Conservation (phyloP, 2,888 invertebrate species). For the Rhorus exstirpatorius region DNA sequence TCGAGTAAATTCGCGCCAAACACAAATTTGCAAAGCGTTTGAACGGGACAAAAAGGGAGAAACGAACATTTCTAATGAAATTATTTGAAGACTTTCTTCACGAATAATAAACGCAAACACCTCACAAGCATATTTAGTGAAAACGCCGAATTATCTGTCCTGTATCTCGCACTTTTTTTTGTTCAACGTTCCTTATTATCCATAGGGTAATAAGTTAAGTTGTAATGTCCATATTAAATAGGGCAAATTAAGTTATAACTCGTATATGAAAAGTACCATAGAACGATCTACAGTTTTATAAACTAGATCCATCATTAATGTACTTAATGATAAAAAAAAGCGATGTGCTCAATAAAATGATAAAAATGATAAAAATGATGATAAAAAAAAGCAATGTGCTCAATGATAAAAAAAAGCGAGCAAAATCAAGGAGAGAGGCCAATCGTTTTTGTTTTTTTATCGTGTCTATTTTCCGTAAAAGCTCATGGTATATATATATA, state of each 20-base stretch:
- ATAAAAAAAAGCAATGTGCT: too few species aligned
- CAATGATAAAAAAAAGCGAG: too few species aligned
- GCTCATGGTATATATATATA: neutral
- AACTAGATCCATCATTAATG: too few species aligned
- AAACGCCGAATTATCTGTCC: neutral
- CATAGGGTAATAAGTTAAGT: too few species aligned
- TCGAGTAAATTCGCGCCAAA: slow-evolving; percentile 41
- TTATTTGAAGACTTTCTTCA: neutral
- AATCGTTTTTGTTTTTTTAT: neutral
- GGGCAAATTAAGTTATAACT: too few species aligned
- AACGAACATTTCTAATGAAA: neutral
- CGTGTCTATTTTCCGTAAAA: neutral
- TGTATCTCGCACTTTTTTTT: neutral
- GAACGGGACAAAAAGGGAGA: slow-evolving; percentile 7
- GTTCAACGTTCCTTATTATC: slow-evolving; percentile 8
- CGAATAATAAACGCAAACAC: neutral
- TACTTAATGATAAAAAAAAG: too few species aligned
- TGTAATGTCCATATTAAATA: too few species aligned
- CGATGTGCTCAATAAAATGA: too few species aligned
- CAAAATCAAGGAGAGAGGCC: too few species aligned
- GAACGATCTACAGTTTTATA: too few species aligned
- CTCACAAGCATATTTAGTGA: neutral
- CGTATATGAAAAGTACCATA: too few species aligned
- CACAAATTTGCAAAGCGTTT: slow-evolving; percentile 25
- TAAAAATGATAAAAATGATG: too few species aligned